phyloP scores from a whole-genome alignment of 2,888 invertebrate genomes.

The Criorhina ranunculi region DNA sequence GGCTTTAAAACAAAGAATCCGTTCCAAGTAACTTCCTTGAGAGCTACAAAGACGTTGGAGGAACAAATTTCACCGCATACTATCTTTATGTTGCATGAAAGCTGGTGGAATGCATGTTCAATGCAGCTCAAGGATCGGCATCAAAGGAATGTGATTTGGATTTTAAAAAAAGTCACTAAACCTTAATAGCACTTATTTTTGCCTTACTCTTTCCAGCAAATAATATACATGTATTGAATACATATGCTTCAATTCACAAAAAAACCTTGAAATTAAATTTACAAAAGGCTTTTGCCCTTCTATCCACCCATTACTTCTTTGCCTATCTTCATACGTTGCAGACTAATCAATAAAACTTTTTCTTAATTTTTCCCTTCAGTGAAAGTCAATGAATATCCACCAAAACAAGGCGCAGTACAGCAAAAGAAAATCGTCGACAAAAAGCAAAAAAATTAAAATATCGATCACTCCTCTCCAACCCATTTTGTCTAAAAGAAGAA shows the following conservation, averaged over 20 bases:
- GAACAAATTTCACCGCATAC: too few species aligned
- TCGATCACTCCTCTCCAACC: slow-evolving; percentile 83
- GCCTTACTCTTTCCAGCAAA: too few species aligned
- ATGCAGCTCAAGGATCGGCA: too few species aligned
- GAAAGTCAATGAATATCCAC: slow-evolving; percentile 55
- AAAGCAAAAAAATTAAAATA: slow-evolving; percentile 82
- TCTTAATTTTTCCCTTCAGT: slow-evolving; percentile 60
- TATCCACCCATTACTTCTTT: background rate
- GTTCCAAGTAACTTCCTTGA: too few species aligned
- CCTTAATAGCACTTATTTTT: too few species aligned
- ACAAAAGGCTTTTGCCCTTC: background rate
- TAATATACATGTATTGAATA: too few species aligned
- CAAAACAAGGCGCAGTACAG: slow-evolving; percentile 23
- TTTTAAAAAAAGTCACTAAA: too few species aligned
- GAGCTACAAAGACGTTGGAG: too few species aligned
- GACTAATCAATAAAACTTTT: slow-evolving; percentile 71
- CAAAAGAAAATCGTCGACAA: slow-evolving; percentile 74
- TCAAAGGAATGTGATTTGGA: too few species aligned
- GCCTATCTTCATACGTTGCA: slow-evolving; percentile 22
- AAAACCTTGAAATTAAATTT: background rate
- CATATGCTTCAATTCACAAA: background rate
- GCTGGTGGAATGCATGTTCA: too few species aligned
- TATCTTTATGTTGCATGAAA: too few species aligned
- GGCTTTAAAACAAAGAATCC: too few species aligned
- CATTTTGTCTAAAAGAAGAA: slow-evolving; percentile 78